Evolutionary conservation across 2,797 vertebrate species (phyloP).

Genomic region (Etheostoma perlongum): DNA sequence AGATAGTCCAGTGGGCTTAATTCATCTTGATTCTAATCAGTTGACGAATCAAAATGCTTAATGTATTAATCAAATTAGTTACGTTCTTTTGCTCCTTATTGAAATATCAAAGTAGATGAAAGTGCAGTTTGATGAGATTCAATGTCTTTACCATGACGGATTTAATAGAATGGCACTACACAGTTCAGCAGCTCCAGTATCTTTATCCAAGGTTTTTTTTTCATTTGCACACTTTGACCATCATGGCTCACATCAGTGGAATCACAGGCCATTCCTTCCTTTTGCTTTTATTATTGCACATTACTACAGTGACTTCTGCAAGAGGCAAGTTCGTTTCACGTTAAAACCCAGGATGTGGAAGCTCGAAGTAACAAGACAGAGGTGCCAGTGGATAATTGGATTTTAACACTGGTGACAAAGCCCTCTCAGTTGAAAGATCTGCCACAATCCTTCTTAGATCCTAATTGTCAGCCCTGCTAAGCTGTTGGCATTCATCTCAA

Average conservation of each 20-base stretch:
- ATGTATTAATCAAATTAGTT: slow-evolving; percentile 77
- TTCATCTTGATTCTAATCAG: slow-evolving; percentile 71
- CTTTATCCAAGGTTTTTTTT: slow-evolving; percentile 40
- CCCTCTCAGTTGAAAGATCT: slow-evolving; percentile 65
- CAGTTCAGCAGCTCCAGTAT: slow-evolving; percentile 36
- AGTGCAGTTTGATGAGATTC: slow-evolving; percentile 62
- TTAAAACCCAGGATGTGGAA: slow-evolving; percentile 45
- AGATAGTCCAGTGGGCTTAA: slow-evolving; percentile 58
- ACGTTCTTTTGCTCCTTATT: slow-evolving; percentile 61
- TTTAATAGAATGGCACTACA: slow-evolving; percentile 50
- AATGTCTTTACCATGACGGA: slow-evolving; percentile 51
- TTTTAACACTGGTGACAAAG: slow-evolving; percentile 68
- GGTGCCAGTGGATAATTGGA: slow-evolving; percentile 68
- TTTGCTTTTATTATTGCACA: slow-evolving; percentile 34
- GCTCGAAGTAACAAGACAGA: slow-evolving; percentile 50
- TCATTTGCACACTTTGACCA: slow-evolving; percentile 63
- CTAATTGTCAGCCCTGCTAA: slow-evolving; percentile 73
- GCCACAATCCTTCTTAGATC: slow-evolving; percentile 66
- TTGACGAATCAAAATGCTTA: slow-evolving; percentile 73
- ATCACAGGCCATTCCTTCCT: slow-evolving; percentile 14
- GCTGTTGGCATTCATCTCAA: slow-evolving; percentile 63
- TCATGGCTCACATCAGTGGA: slow-evolving; percentile 36
- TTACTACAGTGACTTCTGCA: slow-evolving; percentile 29
- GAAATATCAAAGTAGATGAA: slow-evolving; percentile 70
- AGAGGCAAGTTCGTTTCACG: slow-evolving; percentile 33